Base-by-base conservation (phyloP, 2,113 vertebrate species). In the Pseudonaja textilis region DNA sequence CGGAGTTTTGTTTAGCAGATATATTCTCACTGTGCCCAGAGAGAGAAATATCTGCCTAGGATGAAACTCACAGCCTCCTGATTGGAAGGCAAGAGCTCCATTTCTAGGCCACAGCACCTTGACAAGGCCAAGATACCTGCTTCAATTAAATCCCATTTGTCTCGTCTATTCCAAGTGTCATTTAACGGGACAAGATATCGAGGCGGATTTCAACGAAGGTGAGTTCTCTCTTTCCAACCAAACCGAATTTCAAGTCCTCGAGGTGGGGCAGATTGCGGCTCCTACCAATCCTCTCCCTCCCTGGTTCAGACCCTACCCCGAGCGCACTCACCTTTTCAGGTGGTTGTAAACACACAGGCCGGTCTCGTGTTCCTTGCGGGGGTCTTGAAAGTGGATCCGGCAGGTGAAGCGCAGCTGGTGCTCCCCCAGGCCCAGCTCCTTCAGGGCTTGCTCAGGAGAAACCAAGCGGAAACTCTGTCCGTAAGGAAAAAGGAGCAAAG, bases 341-440 rank as follows among this genome's bases (percentile, higher is more conserved):
- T 99, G 99, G 92, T 98, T 98, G 93, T 99, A 99, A 74, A 99
- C 97, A 0, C 98, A 96, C 39, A 97, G 92, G 20, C 98, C 98
- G 0, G 98, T 99, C 96, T 99, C 99, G 0, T 98, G 93, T 92
- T 99, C 99, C 4, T 98, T 99, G 95, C 99, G 98, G 0, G 98
- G 95, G 91, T 99, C 99, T 18, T 99, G 99, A 5, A 99, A 98
- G 96, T 99, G 99, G 85, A 99, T 98, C 0, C 99, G 98, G 96
- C 99, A 99, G 85, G 99, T 99, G 97, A 99, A 99, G 29, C 99
- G 98, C 93, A 99, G 93, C 97, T 99, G 99, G 88, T 99, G 99
- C 45, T 99, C 99, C 0, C 98, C 98, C 52, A 99, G 98, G 42
- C 99, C 99, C 93, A 99, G 97, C 96, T 99, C 99, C 91, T 99